A percentile compares a stretch with the other conserved stretches of the same genome.
These are phyloP conservation scores for Penelope pileata DNA, from an alignment of 2,113 vertebrate species.

Conservation along the genomic window DNA sequence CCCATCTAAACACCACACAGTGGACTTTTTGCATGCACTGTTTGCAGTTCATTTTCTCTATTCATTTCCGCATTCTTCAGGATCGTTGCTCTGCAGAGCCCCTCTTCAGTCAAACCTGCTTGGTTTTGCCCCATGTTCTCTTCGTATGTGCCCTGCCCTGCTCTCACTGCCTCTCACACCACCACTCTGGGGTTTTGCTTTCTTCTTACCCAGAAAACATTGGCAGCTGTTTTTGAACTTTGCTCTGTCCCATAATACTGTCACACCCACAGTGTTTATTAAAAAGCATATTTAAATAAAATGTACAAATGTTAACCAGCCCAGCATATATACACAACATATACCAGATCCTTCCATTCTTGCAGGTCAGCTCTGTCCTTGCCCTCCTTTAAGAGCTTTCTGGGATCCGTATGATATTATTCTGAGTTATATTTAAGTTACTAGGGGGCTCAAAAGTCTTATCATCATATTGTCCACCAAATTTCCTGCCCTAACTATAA, in stretches of 20 bases:
- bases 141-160: neutral
- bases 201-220: neutral
- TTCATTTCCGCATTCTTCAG: neutral
- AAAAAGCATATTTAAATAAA: neutral
- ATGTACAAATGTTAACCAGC: neutral
- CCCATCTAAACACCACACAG: neutral
- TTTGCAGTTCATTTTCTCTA: neutral
- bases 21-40: neutral
- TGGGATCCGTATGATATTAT: neutral
- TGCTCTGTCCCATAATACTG: neutral
- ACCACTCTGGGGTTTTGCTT: neutral
- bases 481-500: neutral
- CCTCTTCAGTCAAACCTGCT: neutral
- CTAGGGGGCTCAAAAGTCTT: fast-evolving
- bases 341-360: neutral
- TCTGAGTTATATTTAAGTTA: neutral
- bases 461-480: neutral
- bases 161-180: neutral
- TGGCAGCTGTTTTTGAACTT: neutral
- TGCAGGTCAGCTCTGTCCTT: neutral
- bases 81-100: fast-evolving
- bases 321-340: neutral
- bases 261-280: fast-evolving
- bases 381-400: neutral
- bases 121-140: neutral